Percentiles rank a stretch among this genome's conserved stretches.
Evolutionary conservation across 2,888 invertebrate species (phyloP).

Genomic region (Eumerus sabulonum): DNA sequence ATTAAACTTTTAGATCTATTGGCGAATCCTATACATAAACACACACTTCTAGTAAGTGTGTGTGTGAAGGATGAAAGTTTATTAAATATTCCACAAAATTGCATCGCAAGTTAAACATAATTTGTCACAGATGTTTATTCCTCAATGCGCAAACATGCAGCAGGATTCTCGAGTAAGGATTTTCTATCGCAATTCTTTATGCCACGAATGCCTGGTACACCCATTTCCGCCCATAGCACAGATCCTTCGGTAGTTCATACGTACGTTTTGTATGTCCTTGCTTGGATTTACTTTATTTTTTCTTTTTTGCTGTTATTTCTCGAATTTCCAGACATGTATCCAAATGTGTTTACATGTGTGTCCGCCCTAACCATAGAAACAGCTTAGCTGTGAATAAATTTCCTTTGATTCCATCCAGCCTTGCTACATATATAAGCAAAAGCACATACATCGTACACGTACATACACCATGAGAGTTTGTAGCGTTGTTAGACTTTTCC

Average conservation of each 20-base stretch:
- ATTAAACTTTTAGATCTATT: conserved; percentile 31
- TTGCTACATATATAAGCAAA: background rate
- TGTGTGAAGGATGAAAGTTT: conserved; percentile 29
- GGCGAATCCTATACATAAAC: background rate
- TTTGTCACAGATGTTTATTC: conserved; percentile 69
- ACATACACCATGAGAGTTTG: background rate
- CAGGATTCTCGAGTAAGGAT: conserved; percentile 57
- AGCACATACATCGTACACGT: too few relatives aligned
- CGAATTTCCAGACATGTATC: conserved; percentile 50
- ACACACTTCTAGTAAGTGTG: background rate
- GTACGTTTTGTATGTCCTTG: conserved; percentile 10
- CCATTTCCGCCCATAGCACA: background rate
- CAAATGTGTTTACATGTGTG: conserved; percentile 53
- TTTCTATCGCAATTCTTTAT: background rate
- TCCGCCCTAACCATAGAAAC: conserved; percentile 12
- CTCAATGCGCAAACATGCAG: conserved; percentile 67
- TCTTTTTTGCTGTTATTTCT: conserved; percentile 27
- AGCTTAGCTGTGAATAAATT: conserved; percentile 59
- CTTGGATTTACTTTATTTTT: conserved; percentile 6
- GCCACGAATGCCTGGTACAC: background rate
- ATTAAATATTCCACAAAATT: conserved; percentile 67
- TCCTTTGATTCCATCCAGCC: conserved; percentile 19
- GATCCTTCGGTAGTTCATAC: background rate
- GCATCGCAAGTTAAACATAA: conserved; percentile 68
- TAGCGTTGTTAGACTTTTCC: background rate